These are phyloP conservation scores for Ferdinandea cuprea DNA, from an alignment of 2,888 invertebrate genomes.

Conservation along the genomic window DNA sequence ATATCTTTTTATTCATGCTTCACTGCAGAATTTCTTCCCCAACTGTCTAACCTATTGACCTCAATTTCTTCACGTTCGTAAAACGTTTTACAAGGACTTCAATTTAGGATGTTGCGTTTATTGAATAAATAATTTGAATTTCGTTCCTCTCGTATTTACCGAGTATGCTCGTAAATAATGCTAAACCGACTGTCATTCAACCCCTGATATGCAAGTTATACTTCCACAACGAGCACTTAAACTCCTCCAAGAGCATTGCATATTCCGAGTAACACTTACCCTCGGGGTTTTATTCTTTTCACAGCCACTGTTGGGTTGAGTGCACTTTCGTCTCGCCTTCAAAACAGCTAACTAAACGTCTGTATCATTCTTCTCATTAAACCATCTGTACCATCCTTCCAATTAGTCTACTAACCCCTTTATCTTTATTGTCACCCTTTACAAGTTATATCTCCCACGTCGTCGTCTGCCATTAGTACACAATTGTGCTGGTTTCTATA, in stretches of 20 bases:
- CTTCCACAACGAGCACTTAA: too few relatives aligned
- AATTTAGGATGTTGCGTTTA: too few relatives aligned
- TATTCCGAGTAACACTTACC: not conserved
- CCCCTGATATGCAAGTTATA: too few relatives aligned
- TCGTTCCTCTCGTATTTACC: too few relatives aligned
- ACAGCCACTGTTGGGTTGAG: not conserved
- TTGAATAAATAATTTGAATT: too few relatives aligned
- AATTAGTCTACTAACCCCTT: constrained; percentile 37
- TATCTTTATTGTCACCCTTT: not conserved
- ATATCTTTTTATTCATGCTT: not conserved
- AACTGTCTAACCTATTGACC: not conserved
- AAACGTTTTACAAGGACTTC: not conserved
- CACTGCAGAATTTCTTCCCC: too few relatives aligned
- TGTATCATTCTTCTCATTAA: not conserved
- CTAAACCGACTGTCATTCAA: too few relatives aligned
- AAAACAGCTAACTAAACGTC: constrained; percentile 3
- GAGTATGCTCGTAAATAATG: too few relatives aligned
- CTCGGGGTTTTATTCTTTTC: not conserved
- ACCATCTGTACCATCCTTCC: constrained; percentile 10
- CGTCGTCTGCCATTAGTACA: not conserved
- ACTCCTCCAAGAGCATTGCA: too few relatives aligned
- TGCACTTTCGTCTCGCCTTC: not conserved
- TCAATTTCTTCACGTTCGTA: not conserved
- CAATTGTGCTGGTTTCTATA: not conserved
- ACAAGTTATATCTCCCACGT: not conserved